phyloP scores from a whole-genome alignment of 2,888 invertebrate species.

The Caenorhabditis sp. region DNA sequence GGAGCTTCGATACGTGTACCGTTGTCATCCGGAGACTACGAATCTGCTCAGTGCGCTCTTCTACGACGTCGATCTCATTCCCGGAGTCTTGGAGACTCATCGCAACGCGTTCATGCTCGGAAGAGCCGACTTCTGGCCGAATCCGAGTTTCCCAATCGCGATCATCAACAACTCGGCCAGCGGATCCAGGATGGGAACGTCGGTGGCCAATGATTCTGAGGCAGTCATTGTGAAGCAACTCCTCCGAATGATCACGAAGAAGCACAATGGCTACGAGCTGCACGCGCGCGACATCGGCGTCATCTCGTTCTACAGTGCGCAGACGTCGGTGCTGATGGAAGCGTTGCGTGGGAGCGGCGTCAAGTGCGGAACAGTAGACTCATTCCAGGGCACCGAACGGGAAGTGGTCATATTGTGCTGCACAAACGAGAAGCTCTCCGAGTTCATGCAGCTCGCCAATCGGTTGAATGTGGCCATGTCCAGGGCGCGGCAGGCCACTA shows the following conservation, averaged over 20 bases:
- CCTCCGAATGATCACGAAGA: not conserved
- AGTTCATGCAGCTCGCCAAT: conserved; percentile 25
- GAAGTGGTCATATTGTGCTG: conserved; percentile 29
- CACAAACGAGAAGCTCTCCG: conserved; percentile 16
- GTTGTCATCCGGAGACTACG: conserved; percentile 29
- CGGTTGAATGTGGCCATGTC: conserved; percentile 37
- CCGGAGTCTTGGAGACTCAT: conserved; percentile 1
- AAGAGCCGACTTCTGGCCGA: conserved; percentile 20
- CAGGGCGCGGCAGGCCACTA: conserved; percentile 22
- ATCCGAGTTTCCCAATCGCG: conserved; percentile 4
- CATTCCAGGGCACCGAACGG: conserved; percentile 30
- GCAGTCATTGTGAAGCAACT: not conserved
- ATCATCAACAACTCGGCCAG: not conserved
- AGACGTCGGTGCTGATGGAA: conserved; percentile 19
- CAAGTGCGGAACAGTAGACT: conserved; percentile 36
- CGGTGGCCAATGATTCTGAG: not conserved
- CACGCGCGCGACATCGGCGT: conserved; percentile 10
- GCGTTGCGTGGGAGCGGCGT: conserved; percentile 9
- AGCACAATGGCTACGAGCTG: not conserved
- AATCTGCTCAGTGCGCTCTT: conserved; percentile 22
- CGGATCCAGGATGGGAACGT: not conserved
- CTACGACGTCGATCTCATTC: conserved; percentile 5
- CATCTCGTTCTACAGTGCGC: conserved; percentile 33
- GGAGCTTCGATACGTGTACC: conserved; percentile 10
- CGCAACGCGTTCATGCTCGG: conserved; percentile 24